Percentiles rank a stretch among this genome's conserved stretches.
Evolutionary conservation across 2,113 vertebrate genomes (phyloP).

Genomic region (Caretta caretta): DNA sequence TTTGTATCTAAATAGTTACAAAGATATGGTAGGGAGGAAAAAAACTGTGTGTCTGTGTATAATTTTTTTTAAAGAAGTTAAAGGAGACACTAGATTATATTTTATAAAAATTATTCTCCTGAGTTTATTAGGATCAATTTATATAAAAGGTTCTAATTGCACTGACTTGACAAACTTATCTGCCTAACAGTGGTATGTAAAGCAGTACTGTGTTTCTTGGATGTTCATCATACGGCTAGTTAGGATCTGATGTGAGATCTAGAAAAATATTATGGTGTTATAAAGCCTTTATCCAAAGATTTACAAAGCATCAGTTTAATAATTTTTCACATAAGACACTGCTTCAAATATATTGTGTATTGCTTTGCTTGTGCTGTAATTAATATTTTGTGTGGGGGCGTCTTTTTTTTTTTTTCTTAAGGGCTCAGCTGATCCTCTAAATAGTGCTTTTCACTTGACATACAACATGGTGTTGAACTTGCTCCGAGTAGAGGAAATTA

Average conservation of each 20-base stretch:
- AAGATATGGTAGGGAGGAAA: neutral
- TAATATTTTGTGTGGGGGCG: neutral
- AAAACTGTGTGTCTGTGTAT: neutral
- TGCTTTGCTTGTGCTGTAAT: neutral
- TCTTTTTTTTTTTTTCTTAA: slow-evolving; percentile 44
- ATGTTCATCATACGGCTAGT: neutral
- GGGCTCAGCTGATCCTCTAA: slow-evolving; percentile 96
- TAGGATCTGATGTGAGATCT: neutral
- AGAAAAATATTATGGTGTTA: neutral
- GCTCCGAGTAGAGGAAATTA: slow-evolving; percentile 98
- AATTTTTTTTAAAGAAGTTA: neutral
- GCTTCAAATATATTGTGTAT: neutral
- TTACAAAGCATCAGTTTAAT: neutral
- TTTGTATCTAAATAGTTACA: neutral
- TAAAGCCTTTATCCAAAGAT: neutral
- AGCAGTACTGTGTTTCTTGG: neutral
- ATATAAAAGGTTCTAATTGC: neutral
- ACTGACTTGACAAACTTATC: neutral
- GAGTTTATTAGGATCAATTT: neutral
- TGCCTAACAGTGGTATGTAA: neutral
- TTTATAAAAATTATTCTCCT: neutral
- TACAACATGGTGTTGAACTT: slow-evolving; percentile 99
- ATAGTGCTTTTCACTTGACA: slow-evolving; percentile 97
- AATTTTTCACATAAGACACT: neutral
- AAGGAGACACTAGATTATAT: neutral